Evolutionary conservation across 1,140 invertebrate genomes (phyloP), one percentile per base, ranked within the genome.

Genomic region (Eciton burchellii): DNA sequence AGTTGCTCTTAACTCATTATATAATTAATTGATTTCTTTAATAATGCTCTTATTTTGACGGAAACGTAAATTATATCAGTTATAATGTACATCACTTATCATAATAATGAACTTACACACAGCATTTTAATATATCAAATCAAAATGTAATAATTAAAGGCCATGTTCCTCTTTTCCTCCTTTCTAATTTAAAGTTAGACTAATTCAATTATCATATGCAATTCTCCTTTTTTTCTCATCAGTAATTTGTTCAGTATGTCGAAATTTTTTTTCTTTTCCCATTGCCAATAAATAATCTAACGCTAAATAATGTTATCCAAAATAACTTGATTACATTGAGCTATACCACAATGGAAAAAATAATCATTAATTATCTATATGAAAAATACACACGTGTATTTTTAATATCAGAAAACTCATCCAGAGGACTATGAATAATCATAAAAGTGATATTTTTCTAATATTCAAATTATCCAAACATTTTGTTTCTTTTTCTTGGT

Each of bases 1-100:
- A 82, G 74, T 59, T 88, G 29, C 35, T 88, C 72, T 73, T 66
- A 54, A 77, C 11, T 68, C 63, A 35, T 59, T 72, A 29, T 85
- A 82, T 49, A 77, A 86, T 71, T 84, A 87, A 60, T 84, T 26
- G 52, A 49, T 72, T 84, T 65, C 56, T 88, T 82, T 70, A 66
- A 72, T 68, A 84, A 66, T 84, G 11, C 74, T 59, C 68, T 74
- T 45, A 65, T 26, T 85, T 76, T 89, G 83, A 86, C 54, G 66
- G 56, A 71, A 56, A 47, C n/a, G 49, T 19, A 76, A 65, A 43
- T 76, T 63, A 65, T 12, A 63, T 63, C 26, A 16, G 71, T 70
- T 89, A 89, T 73, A 89, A 88, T 89, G 85, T 89, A 89, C 88
- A 89, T 87, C 19, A 57, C 59, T 88, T 85, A 82, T 70, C 68